Conservation (phyloP, 1,140 invertebrate species). For the Caenorhabditis briggsae region DNA sequence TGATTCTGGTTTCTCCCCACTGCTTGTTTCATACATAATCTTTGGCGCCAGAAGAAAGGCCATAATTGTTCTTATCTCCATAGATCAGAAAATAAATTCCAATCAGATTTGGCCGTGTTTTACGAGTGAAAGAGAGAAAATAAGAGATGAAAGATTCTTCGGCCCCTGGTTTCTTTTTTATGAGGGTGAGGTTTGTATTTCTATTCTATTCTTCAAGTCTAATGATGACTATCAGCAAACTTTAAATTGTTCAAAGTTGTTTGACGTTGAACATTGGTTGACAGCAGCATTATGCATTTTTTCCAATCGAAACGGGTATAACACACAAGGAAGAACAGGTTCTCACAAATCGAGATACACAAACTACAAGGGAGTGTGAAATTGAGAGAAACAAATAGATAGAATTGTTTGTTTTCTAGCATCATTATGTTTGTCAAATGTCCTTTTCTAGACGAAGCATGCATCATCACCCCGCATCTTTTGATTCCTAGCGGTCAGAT, state of each 20-base stretch:
- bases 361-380: neutral
- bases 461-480: neutral
- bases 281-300: neutral
- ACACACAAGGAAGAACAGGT: constrained; percentile 14
- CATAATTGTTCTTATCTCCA: constrained; percentile 5
- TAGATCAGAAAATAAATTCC: constrained; percentile 28
- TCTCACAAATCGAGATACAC: neutral
- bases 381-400: neutral
- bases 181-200: too few species aligned
- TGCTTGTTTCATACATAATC: constrained; percentile 44
- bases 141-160: too few species aligned
- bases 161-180: too few species aligned
- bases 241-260: constrained; percentile 21
- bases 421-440: too few species aligned
- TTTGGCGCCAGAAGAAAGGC: neutral
- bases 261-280: constrained; percentile 35
- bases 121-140: too few species aligned
- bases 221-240: constrained; percentile 2
- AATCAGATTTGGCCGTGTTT: neutral
- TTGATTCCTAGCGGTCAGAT: neutral
- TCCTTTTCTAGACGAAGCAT: neutral
- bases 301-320: neutral
- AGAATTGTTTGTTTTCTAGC: too few species aligned
- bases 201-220: too few species aligned
- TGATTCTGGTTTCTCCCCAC: neutral